Evolutionary conservation across 1,140 invertebrate species (phyloP).

Genomic region (Neomicropteryx cornuta): DNA sequence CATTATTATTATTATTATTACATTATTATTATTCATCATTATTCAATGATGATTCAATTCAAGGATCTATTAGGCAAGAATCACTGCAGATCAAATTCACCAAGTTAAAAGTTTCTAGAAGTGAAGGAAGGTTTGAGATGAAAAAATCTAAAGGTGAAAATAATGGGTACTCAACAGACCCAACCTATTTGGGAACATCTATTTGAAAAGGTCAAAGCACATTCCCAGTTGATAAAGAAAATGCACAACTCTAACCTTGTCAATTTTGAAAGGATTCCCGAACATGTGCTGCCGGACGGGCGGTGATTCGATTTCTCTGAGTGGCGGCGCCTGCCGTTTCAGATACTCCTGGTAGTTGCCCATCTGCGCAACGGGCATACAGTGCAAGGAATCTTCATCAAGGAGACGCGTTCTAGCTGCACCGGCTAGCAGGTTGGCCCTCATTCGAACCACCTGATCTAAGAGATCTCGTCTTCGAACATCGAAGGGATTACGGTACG

Average conservation of each 20-base stretch:
- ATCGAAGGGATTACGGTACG: constrained; percentile 93
- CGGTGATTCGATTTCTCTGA: constrained; percentile 88
- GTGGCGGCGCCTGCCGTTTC: constrained; percentile 81
- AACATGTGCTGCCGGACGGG: constrained; percentile 98
- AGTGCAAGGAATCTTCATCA: constrained; percentile 88
- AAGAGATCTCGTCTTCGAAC: constrained; percentile 80
- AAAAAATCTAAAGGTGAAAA: too few relatives aligned
- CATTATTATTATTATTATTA: too few relatives aligned
- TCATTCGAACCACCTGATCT: constrained; percentile 89
- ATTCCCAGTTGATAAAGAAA: too few relatives aligned
- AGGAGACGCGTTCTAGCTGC: constrained; percentile 61
- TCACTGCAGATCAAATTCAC: too few relatives aligned
- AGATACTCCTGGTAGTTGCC: constrained; percentile 98
- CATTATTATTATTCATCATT: too few relatives aligned
- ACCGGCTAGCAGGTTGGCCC: constrained; percentile 85
- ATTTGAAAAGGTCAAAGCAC: too few relatives aligned
- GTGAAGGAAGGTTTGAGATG: too few relatives aligned
- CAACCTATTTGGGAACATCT: too few relatives aligned
- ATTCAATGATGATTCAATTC: too few relatives aligned
- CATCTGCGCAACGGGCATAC: constrained; percentile 94
- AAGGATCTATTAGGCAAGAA: too few relatives aligned
- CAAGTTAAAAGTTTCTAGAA: too few relatives aligned
- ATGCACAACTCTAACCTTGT: constrained; percentile 46
- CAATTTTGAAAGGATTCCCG: constrained; percentile 98
- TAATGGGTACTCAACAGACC: too few relatives aligned